Conservation (phyloP, 1,140 invertebrate species). For the Drosophila lowei region DNA sequence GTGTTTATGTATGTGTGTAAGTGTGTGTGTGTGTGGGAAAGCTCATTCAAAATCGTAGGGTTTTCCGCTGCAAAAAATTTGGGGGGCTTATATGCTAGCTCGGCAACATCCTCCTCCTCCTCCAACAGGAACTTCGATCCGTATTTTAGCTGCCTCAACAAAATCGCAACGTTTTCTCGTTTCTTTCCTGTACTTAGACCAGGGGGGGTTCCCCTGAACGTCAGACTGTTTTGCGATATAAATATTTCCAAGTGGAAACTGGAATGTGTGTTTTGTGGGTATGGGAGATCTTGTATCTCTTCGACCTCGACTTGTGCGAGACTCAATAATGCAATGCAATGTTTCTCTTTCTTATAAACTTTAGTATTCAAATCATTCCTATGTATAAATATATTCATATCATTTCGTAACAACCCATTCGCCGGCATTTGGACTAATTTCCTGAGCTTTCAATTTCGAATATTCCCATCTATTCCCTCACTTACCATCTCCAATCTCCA, state of each 20-base stretch:
- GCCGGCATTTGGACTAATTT: constrained; percentile 18
- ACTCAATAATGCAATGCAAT: too few species aligned
- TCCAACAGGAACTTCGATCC: constrained; percentile 67
- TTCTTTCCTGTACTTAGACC: constrained; percentile 9
- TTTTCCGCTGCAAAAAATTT: constrained; percentile 26
- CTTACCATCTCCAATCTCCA: constrained; percentile 20
- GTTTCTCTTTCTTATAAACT: too few species aligned
- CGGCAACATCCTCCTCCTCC: constrained; percentile 21
- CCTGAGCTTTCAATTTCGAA: constrained; percentile 62
- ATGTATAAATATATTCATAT: constrained; percentile 6
- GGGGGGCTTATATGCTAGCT: constrained; percentile 1
- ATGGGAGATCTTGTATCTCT: too few species aligned
- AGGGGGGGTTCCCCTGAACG: background rate
- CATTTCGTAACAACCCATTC: constrained; percentile 15
- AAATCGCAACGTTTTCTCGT: background rate
- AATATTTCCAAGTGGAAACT: constrained; percentile 15
- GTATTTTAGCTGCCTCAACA: constrained; percentile 64
- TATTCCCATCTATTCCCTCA: constrained; percentile 26
- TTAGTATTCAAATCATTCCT: background rate
- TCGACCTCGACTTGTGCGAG: too few species aligned
- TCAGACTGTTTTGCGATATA: background rate
- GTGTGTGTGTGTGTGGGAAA: constrained; percentile 35
- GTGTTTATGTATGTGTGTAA: background rate
- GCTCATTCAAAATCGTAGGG: constrained; percentile 46
- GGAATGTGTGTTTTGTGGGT: background rate